Percentiles rank a stretch among this genome's conserved stretches.
Evolutionary conservation across 2,113 vertebrate species (phyloP).

Genomic region (Hippoglossus stenolepis): DNA sequence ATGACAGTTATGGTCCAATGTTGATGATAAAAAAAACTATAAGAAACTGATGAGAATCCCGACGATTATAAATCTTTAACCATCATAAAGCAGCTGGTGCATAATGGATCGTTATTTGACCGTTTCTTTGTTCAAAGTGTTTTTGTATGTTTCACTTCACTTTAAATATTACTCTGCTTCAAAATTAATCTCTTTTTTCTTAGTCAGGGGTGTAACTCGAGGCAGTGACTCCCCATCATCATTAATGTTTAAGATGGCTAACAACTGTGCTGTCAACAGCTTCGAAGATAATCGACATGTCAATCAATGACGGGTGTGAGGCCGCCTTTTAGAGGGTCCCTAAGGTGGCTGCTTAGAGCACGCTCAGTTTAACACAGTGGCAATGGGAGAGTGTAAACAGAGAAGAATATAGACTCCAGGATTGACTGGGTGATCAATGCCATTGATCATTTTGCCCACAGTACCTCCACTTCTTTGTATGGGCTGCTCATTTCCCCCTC

Average conservation of each 20-base stretch:
- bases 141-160: background rate
- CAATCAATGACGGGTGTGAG: conserved; percentile 80
- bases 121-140: background rate
- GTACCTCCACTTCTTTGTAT: conserved; percentile 66
- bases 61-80: background rate
- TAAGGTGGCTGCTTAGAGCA: conserved; percentile 77
- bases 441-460: conserved; percentile 79
- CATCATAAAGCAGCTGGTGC: background rate
- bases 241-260: conserved; percentile 77
- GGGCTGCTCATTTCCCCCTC: conserved; percentile 59
- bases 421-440: conserved; percentile 83
- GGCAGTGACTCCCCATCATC: conserved; percentile 54
- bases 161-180: conserved; percentile 5
- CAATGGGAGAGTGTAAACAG: conserved; percentile 79
- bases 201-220: conserved; percentile 40
- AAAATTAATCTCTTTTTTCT: conserved; percentile 24
- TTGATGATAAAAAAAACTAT: background rate
- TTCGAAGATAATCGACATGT: conserved; percentile 81
- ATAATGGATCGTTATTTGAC: background rate
- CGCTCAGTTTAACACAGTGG: conserved; percentile 82
- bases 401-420: conserved; percentile 77
- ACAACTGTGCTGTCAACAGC: conserved; percentile 79
- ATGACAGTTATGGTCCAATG: background rate
- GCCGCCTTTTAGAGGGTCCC: conserved; percentile 81
- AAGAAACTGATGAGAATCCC: background rate